Base-by-base conservation (phyloP, 2,888 invertebrate species). In the Heteromyza rotundicornis region DNA sequence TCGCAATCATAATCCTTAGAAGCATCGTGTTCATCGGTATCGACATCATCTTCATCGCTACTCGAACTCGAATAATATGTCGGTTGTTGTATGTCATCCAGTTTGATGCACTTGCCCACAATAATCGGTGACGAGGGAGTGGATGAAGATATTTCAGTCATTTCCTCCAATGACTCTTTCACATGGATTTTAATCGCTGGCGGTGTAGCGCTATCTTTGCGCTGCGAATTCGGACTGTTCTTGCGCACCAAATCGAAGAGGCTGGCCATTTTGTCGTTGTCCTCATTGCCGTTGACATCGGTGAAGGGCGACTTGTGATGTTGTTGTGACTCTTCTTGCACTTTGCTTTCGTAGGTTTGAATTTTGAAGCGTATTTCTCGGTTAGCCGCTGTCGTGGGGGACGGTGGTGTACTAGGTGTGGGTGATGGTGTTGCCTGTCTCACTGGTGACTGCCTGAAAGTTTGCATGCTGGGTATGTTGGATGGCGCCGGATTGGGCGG, bases 191-290 rank as follows among this genome's bases (percentile, higher is more conserved):
- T 32, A 5, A 57, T 55, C 2, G 49, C 36, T 63, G 85, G 85
- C 16, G 85, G 83, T 54, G 79, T 69, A 7, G 70, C 53, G 0
- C 32, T 36, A 3, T 62, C 80, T 65, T 64, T 74, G 1, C 71
- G 60, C 2, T 70, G 69, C 44, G 66, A 60, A 12, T 62, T 60
- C 0, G 74, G 75, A 58, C 70, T 74, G 19, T 85, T 84, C 76
- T 90, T 90, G 10, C 90, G 89, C 22, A 91, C 89, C 78, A 90
- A 88, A 81, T 91, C 90, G 61, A 91, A 90, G 5, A 91, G 82
- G 53, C 91, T 86, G 14, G 90, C 91, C 65, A 90, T 80, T 68
- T 85, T 84, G 32, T n/a, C n/a, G 55, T 77, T 81, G 17, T 79
- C 76, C 62, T 82, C 79, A 24, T 74, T 71, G 54, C 73, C 73